Conservation (phyloP, 2,888 invertebrate species). For the Campoplex capitator region DNA sequence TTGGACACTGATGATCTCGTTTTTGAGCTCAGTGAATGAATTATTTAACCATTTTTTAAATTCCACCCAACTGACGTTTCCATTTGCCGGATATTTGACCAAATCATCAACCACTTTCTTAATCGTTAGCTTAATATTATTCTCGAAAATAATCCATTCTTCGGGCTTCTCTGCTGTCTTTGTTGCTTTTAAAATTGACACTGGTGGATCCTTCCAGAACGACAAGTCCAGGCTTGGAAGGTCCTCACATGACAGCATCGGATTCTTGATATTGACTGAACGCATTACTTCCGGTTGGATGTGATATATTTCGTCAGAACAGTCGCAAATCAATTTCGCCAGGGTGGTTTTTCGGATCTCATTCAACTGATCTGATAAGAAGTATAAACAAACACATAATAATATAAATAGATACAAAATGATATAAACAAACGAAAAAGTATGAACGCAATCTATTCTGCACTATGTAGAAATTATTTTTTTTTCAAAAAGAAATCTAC, state of each 20-base stretch:
- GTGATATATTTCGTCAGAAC: conserved; percentile 88
- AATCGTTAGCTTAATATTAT: conserved; percentile 74
- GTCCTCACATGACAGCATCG: conserved; percentile 88
- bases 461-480: not conserved
- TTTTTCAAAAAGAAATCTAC: too few relatives aligned
- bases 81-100: conserved; percentile 58
- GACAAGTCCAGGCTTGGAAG: conserved; percentile 87
- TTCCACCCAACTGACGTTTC: conserved; percentile 69
- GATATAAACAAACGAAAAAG: not conserved
- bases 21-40: conserved; percentile 72
- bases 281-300: conserved; percentile 91
- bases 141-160: conserved; percentile 71
- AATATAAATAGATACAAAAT: not conserved
- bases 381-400: not conserved
- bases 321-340: conserved; percentile 91
- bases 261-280: conserved; percentile 86
- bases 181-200: conserved; percentile 36
- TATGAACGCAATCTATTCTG: not conserved
- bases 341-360: conserved; percentile 92
- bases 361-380: conserved; percentile 89
- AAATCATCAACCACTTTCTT: conserved; percentile 70
- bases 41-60: conserved; percentile 73
- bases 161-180: conserved; percentile 10
- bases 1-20: conserved; percentile 68
- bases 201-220: conserved; percentile 86